These are phyloP conservation scores for Nannospalax galili DNA, from an alignment of 2,113 vertebrate genomes.

Conservation along the genomic window DNA sequence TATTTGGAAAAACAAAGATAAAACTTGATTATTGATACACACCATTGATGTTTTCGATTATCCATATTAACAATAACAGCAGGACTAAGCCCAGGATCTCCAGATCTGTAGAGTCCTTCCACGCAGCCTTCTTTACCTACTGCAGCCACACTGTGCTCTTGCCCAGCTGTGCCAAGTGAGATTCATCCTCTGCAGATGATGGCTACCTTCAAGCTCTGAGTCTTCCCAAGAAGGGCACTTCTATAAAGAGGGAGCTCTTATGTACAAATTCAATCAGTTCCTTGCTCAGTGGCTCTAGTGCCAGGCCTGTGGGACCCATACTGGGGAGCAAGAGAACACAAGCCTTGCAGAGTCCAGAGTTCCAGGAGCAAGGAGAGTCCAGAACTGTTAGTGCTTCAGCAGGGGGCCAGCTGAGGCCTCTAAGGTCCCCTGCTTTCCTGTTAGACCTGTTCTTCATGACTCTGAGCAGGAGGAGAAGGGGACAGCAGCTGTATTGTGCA, in stretches of 20 bases:
- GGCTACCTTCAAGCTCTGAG: not conserved
- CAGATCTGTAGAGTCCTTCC: not conserved
- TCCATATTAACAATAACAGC: not conserved
- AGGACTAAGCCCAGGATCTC: not conserved
- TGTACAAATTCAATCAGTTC: no score
- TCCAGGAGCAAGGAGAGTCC: no score
- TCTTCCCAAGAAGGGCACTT: not conserved
- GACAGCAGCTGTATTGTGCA: not conserved
- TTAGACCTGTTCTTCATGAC: not conserved
- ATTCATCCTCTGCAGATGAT: not conserved
- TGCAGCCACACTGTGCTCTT: not conserved
- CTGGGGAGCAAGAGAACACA: no score
- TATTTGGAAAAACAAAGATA: slow-evolving; percentile 33
- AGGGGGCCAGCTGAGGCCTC: no score
- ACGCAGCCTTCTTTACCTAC: not conserved
- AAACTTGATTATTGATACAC: not conserved
- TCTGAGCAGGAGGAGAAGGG: not conserved
- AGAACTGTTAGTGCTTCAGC: no score
- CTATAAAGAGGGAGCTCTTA: no score
- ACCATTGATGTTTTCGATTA: slow-evolving; percentile 41
- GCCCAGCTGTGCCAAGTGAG: not conserved
- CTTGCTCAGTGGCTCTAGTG: no score
- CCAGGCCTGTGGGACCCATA: no score
- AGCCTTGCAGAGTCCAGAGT: no score
- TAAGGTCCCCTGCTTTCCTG: not conserved